A percentile compares a stretch with the other conserved stretches of the same genome.
Conservation (phyloP, 2,888 invertebrate genomes). For the Tolmerus cingulatus region DNA sequence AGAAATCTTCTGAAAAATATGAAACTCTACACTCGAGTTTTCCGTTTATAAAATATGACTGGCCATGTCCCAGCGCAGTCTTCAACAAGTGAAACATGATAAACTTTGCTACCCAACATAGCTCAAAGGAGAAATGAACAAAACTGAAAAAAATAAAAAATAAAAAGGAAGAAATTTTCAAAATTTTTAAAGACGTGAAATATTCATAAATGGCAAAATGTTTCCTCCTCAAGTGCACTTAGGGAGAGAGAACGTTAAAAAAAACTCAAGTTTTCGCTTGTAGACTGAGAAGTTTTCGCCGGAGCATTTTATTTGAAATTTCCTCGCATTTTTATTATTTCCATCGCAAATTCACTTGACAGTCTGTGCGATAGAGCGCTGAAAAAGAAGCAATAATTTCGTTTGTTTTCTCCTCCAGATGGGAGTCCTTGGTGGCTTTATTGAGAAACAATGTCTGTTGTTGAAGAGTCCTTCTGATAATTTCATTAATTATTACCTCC, state of each 20-base stretch:
- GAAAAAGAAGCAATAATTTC: not conserved
- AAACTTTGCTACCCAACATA: not conserved
- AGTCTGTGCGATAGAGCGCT: not conserved
- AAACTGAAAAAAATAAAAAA: not conserved
- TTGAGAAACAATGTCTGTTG: not conserved
- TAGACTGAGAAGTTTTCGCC: not conserved
- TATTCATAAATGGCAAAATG: slow-evolving; percentile 25
- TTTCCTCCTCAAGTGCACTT: slow-evolving; percentile 1
- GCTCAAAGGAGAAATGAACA: not conserved
- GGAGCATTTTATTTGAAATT: not conserved
- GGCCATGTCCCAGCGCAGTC: not conserved
- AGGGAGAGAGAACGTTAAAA: not conserved
- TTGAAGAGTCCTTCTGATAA: not conserved
- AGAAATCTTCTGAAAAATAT: not conserved
- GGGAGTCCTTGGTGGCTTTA: not conserved
- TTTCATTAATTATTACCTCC: not conserved
- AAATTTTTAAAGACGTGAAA: slow-evolving; percentile 4
- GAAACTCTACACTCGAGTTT: not conserved
- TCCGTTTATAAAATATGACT: not conserved
- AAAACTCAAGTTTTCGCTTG: not conserved
- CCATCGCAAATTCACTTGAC: not conserved
- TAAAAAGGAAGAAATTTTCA: not conserved
- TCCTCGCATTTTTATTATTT: not conserved
- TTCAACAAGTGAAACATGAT: not conserved
- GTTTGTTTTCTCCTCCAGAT: not conserved